phyloP scores from a whole-genome alignment of 2,113 vertebrate species.

The Malurus melanocephalus region DNA sequence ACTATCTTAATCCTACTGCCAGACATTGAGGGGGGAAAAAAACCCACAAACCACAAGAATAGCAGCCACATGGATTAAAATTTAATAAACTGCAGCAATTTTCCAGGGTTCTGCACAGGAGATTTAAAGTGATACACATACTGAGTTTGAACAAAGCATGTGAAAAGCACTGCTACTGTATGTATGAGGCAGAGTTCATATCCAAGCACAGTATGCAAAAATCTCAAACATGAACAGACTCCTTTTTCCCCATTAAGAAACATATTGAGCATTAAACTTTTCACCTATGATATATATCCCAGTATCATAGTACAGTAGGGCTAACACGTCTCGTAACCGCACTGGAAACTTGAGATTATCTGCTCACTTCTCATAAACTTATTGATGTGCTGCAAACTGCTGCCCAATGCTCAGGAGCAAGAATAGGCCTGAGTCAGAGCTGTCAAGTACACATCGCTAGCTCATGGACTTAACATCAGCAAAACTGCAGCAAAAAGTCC shows the following conservation, averaged over 20 bases:
- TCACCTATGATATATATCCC: neutral
- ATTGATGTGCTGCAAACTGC: fast-evolving
- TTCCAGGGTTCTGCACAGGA: neutral
- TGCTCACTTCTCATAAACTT: neutral
- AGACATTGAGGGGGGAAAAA: neutral
- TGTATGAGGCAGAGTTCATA: neutral
- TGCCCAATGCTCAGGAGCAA: neutral
- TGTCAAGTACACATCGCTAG: fast-evolving
- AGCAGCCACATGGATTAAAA: neutral
- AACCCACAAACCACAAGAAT: neutral
- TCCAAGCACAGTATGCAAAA: neutral
- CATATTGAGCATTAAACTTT: neutral
- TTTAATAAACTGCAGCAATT: neutral
- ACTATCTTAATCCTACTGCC: neutral
- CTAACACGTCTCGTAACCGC: neutral
- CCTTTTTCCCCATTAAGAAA: neutral
- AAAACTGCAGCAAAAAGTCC: neutral
- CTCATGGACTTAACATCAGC: fast-evolving
- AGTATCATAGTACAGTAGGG: neutral
- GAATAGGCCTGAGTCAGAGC: neutral
- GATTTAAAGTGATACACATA: neutral
- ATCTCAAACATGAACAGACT: neutral
- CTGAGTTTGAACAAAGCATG: neutral
- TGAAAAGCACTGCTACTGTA: neutral
- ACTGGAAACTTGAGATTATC: neutral